Evolutionary conservation across 1,140 invertebrate genomes (phyloP).

Genomic region (Sycophila sp.): DNA sequence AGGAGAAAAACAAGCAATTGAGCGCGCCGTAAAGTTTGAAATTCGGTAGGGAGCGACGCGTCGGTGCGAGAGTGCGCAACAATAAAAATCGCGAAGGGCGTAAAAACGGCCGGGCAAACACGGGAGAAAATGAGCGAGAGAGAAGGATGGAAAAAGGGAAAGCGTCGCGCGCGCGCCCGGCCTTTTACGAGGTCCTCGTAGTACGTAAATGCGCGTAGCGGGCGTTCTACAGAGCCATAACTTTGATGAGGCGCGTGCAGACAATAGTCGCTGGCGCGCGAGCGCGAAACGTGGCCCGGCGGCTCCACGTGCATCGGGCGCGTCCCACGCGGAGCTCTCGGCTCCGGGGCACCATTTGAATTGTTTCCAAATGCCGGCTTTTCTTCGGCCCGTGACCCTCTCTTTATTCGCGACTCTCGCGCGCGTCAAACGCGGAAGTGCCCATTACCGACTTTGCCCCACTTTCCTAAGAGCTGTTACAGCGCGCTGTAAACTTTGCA

Average conservation of each 20-base stretch:
- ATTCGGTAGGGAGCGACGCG: constrained; percentile 8
- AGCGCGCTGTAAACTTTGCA: background rate
- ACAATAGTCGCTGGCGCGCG: too few species aligned
- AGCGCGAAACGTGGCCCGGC: too few species aligned
- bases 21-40: constrained; percentile 17
- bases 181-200: constrained; percentile 40
- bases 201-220: constrained; percentile 38
- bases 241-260: constrained; percentile 26
- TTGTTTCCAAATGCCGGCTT: constrained; percentile 35
- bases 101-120: constrained; percentile 12
- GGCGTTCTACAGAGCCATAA: constrained; percentile 39
- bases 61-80: background rate
- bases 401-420: background rate
- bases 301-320: background rate
- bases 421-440: too few species aligned
- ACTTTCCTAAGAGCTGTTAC: constrained; percentile 8
- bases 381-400: background rate
- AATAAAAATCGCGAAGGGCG: constrained; percentile 9
- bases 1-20: too few species aligned
- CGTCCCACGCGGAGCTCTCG: background rate
- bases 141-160: too few species aligned
- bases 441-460: constrained; percentile 30
- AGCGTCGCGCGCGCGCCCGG: too few species aligned
- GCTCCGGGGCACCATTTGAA: constrained; percentile 25
- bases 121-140: constrained; percentile 10